Conservation (phyloP, 2,797 vertebrate species). For the Leuciscus waleckii region DNA sequence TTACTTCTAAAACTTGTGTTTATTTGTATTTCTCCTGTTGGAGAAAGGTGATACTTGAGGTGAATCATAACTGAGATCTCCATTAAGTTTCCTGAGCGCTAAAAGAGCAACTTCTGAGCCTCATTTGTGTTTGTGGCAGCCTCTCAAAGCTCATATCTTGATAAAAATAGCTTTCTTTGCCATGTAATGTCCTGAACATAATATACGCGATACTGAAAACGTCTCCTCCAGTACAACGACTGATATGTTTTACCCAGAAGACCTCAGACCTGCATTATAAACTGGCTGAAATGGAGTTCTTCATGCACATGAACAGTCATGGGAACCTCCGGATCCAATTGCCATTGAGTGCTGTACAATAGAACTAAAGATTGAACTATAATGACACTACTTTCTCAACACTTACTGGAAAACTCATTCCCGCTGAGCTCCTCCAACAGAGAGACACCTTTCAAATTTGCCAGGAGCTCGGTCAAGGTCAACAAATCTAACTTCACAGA, state of each 20-base stretch:
- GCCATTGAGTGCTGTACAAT: background rate
- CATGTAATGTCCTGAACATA: background rate
- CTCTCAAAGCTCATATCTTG: background rate
- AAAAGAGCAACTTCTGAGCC: background rate
- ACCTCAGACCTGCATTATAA: slow-evolving; percentile 11
- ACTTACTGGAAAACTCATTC: slow-evolving; percentile 39
- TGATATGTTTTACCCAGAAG: slow-evolving; percentile 1
- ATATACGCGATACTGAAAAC: background rate
- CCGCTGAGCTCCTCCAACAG: background rate
- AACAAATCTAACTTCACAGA: slow-evolving; percentile 15
- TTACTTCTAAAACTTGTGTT: background rate
- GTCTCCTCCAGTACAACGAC: background rate
- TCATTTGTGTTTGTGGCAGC: background rate
- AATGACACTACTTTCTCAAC: slow-evolving; percentile 24
- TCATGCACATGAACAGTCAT: background rate
- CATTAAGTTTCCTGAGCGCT: background rate
- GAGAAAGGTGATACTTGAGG: too few relatives aligned
- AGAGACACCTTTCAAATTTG: background rate
- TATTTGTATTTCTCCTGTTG: background rate
- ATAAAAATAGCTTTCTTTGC: background rate
- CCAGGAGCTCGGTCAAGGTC: slow-evolving; percentile 12
- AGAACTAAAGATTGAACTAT: slow-evolving; percentile 18
- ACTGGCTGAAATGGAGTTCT: background rate
- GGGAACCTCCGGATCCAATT: slow-evolving; percentile 7
- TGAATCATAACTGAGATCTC: background rate